Conservation (phyloP, 2,113 vertebrate genomes). For the Sylvicapra grimmia region DNA sequence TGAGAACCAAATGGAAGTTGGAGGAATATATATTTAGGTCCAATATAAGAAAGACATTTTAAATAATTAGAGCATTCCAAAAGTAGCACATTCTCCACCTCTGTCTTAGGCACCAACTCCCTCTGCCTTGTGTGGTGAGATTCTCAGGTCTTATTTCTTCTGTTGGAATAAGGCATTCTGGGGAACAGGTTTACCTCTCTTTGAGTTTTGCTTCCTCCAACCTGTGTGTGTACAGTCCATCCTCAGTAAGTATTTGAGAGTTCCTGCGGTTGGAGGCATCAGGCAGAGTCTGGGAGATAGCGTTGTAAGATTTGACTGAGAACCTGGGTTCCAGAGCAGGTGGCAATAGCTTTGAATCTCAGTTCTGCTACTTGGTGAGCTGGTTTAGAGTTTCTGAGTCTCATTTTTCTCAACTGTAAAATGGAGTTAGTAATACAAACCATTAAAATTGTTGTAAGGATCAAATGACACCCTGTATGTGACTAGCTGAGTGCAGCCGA, state of each 20-base stretch:
- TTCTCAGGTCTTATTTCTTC: background rate
- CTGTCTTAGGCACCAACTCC: background rate
- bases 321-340: background rate
- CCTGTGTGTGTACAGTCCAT: too few relatives aligned
- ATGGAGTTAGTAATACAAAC: background rate
- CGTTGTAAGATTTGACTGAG: background rate
- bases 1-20: background rate
- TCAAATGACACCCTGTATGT: background rate
- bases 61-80: background rate
- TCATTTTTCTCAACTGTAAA: background rate
- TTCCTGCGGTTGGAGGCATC: fast-evolving
- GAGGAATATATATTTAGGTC: background rate
- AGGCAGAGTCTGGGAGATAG: background rate
- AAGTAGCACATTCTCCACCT: background rate
- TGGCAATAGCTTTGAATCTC: background rate
- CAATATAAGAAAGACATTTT: background rate
- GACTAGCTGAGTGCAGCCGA: background rate
- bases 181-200: background rate
- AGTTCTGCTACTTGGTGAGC: background rate
- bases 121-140: background rate
- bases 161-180: background rate
- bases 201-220: background rate
- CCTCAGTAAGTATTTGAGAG: background rate
- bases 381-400: background rate
- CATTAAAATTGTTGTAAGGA: background rate